Evolutionary conservation across 1,140 invertebrate species (phyloP).

Genomic region (Gonatopus flavifemur): DNA sequence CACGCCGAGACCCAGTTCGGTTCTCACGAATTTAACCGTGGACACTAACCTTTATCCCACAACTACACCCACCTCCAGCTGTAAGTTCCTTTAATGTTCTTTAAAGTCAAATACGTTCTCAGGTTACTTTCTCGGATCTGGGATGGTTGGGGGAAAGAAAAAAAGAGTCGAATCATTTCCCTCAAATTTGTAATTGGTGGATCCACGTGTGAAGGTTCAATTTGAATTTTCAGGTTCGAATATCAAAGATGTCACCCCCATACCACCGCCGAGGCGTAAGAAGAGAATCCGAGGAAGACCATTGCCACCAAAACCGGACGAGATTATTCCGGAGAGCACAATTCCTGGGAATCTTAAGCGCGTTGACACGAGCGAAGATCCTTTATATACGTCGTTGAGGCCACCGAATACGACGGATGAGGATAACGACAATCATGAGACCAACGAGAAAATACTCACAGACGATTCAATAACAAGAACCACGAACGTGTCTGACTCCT

Average conservation of each 20-base stretch:
- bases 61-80: constrained; percentile 29
- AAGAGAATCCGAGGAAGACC: constrained; percentile 45
- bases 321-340: constrained; percentile 22
- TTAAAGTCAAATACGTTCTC: neutral
- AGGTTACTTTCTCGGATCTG: neutral
- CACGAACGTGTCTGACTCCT: neutral
- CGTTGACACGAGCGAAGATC: constrained; percentile 35
- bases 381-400: constrained; percentile 45
- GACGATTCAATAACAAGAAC: neutral
- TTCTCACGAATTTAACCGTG: constrained; percentile 50
- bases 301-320: constrained; percentile 48
- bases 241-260: constrained; percentile 39
- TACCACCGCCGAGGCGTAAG: constrained; percentile 49
- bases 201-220: too few species aligned
- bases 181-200: too few species aligned
- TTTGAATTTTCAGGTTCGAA: constrained; percentile 42
- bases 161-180: too few species aligned
- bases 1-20: constrained; percentile 47
- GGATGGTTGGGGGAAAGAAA: too few species aligned
- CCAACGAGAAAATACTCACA: neutral
- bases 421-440: constrained; percentile 5
- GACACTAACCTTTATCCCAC: constrained; percentile 32
- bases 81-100: constrained; percentile 26
- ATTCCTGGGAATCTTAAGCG: constrained; percentile 14
- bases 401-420: constrained; percentile 21